Evolutionary conservation across 2,888 invertebrate species (phyloP).

Genomic region (Drosophila falleni): DNA sequence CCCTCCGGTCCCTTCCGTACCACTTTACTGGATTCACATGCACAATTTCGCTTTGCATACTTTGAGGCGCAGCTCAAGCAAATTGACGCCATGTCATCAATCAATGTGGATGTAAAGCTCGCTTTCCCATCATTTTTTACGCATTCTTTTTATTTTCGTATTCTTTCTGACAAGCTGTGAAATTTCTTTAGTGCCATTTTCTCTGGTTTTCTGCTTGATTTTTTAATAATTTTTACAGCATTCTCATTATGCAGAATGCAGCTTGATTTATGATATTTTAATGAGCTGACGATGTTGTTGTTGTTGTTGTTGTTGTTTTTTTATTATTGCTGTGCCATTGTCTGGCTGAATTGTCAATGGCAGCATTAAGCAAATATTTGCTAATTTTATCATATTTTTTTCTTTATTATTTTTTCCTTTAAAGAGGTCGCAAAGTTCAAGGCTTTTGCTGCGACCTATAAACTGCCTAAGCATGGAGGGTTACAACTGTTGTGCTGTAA

Average conservation of each 20-base stretch:
- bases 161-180: constrained; percentile 52
- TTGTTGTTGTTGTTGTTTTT: constrained; percentile 9
- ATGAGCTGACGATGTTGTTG: constrained; percentile 55
- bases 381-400: neutral
- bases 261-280: constrained; percentile 78
- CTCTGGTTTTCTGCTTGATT: constrained; percentile 3
- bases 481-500: constrained; percentile 43
- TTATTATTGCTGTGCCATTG: constrained; percentile 23
- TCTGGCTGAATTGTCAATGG: constrained; percentile 25
- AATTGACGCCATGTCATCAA: constrained; percentile 80
- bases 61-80: constrained; percentile 54
- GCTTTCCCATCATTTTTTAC: constrained; percentile 52
- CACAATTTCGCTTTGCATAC: constrained; percentile 63
- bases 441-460: constrained; percentile 57
- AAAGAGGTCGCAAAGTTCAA: constrained; percentile 49
- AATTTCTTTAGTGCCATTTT: constrained; percentile 31
- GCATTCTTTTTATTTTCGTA: constrained; percentile 19
- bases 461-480: neutral
- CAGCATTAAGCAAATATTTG: constrained; percentile 29
- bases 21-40: constrained; percentile 38
- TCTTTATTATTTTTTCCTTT: neutral
- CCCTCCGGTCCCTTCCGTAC: neutral
- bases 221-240: constrained; percentile 42
- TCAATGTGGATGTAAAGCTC: constrained; percentile 71
- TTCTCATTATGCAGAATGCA: constrained; percentile 58